phyloP scores from a whole-genome alignment of 2,797 vertebrate genomes.

The Platalea minor region DNA sequence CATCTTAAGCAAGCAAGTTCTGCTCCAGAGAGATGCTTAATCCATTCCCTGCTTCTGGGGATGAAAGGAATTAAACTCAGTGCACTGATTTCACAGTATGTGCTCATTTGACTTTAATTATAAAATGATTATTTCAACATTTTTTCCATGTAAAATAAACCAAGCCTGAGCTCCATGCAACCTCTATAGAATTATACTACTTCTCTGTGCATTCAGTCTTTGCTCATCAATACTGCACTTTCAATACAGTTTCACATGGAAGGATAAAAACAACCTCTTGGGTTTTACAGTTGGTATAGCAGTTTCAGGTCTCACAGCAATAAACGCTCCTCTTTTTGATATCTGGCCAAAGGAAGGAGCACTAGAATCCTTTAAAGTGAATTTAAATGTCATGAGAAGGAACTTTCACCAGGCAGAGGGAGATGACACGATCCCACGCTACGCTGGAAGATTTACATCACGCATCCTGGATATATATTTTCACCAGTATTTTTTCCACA shows the following conservation, averaged over 20 bases:
- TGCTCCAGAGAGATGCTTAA: slow-evolving; percentile 63
- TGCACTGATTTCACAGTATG: slow-evolving; percentile 64
- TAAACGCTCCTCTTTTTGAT: neutral
- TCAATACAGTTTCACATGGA: neutral
- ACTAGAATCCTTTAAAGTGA: neutral
- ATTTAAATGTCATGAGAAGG: neutral
- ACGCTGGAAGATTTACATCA: neutral
- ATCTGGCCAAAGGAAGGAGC: neutral
- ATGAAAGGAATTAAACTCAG: slow-evolving; percentile 66
- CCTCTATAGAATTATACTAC: neutral
- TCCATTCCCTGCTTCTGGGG: slow-evolving; percentile 50
- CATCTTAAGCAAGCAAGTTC: slow-evolving; percentile 64
- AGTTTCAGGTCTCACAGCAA: neutral
- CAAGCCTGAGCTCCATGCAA: neutral
- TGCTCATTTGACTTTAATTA: slow-evolving; percentile 65
- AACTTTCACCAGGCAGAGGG: neutral
- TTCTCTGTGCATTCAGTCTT: neutral
- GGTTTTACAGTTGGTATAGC: neutral
- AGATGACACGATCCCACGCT: neutral
- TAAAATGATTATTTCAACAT: slow-evolving; percentile 57
- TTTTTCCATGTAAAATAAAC: slow-evolving; percentile 32
- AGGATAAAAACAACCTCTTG: neutral
- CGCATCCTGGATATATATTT: neutral
- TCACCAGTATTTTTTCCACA: neutral
- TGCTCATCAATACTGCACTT: slow-evolving; percentile 13